A percentile compares a stretch with the other conserved stretches of the same genome.
Evolutionary conservation across 2,888 invertebrate species (phyloP).

Genomic region (Monoplex corrugatus): DNA sequence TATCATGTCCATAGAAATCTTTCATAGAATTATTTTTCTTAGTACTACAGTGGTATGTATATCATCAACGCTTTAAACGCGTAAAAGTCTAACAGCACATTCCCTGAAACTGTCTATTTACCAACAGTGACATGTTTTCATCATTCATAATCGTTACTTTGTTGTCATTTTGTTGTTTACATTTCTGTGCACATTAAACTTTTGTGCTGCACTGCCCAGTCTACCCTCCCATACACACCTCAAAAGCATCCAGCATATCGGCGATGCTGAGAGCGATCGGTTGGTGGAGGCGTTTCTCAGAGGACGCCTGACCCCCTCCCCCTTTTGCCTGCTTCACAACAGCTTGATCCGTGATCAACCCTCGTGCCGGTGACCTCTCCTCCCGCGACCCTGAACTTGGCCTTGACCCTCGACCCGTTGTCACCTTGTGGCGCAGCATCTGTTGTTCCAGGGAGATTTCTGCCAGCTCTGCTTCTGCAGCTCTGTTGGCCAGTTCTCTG

Average conservation of each 20-base stretch:
- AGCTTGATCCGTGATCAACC: conserved; percentile 54
- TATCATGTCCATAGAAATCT: no score
- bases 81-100: no score
- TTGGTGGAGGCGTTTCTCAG: conserved; percentile 78
- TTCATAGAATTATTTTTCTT: no score
- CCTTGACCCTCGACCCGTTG: conserved; percentile 51
- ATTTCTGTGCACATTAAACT: no score
- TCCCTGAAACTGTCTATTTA: no score
- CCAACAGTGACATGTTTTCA: no score
- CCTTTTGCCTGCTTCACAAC: conserved; percentile 56
- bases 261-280: conserved; percentile 78
- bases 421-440: conserved; percentile 73
- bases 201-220: no score
- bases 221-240: conserved; percentile 63
- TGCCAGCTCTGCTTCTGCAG: conserved; percentile 79
- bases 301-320: conserved; percentile 85
- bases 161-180: no score
- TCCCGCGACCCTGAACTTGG: conserved; percentile 38
- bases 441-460: conserved; percentile 81
- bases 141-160: no score
- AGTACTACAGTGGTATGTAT: no score
- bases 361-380: conserved; percentile 38
- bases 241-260: conserved; percentile 78
- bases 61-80: no score
- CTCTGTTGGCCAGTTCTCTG: conserved; percentile 77